phyloP scores from a whole-genome alignment of 2,113 vertebrate genomes.

The Anoura caudifer region DNA sequence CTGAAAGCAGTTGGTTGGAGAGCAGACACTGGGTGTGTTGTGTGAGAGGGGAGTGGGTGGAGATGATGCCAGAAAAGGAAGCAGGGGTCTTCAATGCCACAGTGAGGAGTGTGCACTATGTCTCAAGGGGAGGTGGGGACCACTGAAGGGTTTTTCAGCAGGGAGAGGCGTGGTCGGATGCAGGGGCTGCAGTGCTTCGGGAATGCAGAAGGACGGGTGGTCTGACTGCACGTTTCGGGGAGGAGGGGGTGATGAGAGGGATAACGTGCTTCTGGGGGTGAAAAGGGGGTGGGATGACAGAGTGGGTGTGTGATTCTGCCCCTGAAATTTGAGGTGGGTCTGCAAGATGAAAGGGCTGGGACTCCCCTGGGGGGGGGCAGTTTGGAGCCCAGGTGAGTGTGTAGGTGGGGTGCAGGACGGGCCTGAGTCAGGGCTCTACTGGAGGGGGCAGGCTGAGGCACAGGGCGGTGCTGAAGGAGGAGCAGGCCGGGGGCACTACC shows the following conservation, averaged over 20 bases:
- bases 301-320: neutral
- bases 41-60: neutral
- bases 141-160: neutral
- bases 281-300: neutral
- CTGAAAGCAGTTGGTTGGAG: neutral
- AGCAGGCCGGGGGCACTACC: neutral
- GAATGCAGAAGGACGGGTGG: neutral
- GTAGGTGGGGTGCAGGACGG: neutral
- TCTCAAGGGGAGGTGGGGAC: neutral
- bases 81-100: neutral
- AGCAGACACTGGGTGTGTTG: neutral
- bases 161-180: neutral
- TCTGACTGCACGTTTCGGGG: neutral
- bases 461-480: neutral
- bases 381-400: neutral
- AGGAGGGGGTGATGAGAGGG: too few species aligned
- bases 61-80: neutral
- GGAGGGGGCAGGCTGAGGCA: neutral
- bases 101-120: neutral
- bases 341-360: neutral
- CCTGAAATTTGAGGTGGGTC: neutral
- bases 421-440: neutral
- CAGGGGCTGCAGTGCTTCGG: rapidly evolving
- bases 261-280: neutral
- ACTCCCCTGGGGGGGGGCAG: neutral